Evolutionary conservation across 2,888 invertebrate genomes (phyloP), one percentile per base, ranked within the genome.

Genomic region (Agrotis clavis): DNA sequence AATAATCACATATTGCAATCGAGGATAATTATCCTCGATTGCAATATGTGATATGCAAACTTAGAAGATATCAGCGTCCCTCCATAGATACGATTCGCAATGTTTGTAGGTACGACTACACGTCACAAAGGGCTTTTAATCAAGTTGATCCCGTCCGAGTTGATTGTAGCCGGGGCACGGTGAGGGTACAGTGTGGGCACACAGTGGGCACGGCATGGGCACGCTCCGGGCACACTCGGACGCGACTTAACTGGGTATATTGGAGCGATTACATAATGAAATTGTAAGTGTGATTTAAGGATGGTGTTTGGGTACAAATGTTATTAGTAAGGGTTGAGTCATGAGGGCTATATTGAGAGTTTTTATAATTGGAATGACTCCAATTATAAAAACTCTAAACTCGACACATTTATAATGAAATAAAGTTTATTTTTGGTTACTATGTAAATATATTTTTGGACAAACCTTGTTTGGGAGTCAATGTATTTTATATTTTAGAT

Each of bases 211-310:
- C 63, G 48, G 25, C 16, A 3, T 50, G 62, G 56, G 35, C 56
- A 63, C 69, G 68, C 25, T 25, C 47, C 35, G 78, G 19, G 69
- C 60, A 48, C 51, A 57, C 19, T 57, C 9, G 51, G 62, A 48
- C 50, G 56, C 50, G 47, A 54, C 54, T 67, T 45, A 9, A 19
- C 30, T 45, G 54, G 64, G 56, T 66, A 70, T 50, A 63, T 65
- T 65, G 63, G 62, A 60, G 62, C 74, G 83, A 85, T 85, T 81
- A 83, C 67, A 74, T 87, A 87, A 87, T 87, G 83, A 85, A 86
- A 83, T 82, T 82, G 84, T 85, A 75, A 85, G 83, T 85, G 84
- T 84, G 83, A 86, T 86, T 86, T 82, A 82, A 67, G 71, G 71
- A 51, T 41, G 50, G 19, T 50, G 66, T 67, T 76, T 41, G 53